phyloP scores from a whole-genome alignment of 2,888 invertebrate genomes.

The Drosophila yooni region DNA sequence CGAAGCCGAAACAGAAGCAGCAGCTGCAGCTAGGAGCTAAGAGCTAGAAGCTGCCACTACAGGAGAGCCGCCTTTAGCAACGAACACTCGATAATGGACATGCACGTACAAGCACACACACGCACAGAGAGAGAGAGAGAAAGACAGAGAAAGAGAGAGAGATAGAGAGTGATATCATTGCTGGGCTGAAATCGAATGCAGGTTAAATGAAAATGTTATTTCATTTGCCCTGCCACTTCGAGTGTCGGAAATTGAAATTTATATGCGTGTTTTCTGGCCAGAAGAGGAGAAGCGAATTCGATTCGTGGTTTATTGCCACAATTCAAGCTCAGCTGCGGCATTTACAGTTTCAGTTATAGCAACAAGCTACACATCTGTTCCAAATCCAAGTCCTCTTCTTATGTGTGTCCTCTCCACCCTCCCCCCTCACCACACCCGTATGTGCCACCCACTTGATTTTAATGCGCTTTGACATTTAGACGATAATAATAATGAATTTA shows the following conservation, averaged over 20 bases:
- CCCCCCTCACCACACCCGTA: neutral
- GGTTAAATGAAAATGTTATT: conserved; percentile 81
- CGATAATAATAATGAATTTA: conserved; percentile 76
- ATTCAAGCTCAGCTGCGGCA: conserved; percentile 71
- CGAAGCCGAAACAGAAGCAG: conserved; percentile 1
- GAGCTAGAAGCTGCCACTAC: conserved; percentile 7
- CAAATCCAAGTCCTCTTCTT: conserved; percentile 15
- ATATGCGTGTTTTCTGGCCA: conserved; percentile 79
- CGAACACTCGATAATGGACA: conserved; percentile 63
- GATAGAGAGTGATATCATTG: conserved; percentile 9
- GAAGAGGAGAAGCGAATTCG: conserved; percentile 63
- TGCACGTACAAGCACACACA: conserved; percentile 46
- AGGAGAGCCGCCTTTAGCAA: conserved; percentile 16
- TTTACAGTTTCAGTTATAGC: conserved; percentile 46
- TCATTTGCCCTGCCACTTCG: conserved; percentile 80
- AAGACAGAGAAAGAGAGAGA: neutral
- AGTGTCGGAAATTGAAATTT: conserved; percentile 82
- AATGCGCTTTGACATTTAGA: conserved; percentile 77
- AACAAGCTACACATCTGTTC: conserved; percentile 56
- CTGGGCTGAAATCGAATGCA: conserved; percentile 75
- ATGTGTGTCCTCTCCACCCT: neutral
- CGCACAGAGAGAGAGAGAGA: neutral
- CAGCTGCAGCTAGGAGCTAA: conserved; percentile 8
- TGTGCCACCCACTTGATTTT: conserved; percentile 54
- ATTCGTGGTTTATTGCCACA: conserved; percentile 77